A percentile compares a stretch with the other conserved stretches of the same genome.
Conservation (phyloP, 2,888 invertebrate species). For the Rosalia funebris region DNA sequence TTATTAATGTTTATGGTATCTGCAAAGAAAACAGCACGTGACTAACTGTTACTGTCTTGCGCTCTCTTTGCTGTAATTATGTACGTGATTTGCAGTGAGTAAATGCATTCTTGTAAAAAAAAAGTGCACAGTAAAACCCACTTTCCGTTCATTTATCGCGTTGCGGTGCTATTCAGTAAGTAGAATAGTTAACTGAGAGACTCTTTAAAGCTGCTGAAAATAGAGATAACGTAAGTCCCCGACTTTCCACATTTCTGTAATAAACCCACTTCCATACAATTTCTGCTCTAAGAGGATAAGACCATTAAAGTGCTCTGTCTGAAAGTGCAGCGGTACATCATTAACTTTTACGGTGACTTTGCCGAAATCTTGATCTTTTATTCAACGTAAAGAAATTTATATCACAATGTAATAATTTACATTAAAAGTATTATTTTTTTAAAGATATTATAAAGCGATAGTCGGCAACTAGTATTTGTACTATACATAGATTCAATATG, state of each 20-base stretch:
- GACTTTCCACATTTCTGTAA: conserved; percentile 12
- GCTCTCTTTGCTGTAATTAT: no score
- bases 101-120: conserved; percentile 4
- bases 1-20: no score
- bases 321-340: background rate
- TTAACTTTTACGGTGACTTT: background rate
- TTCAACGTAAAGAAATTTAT: background rate
- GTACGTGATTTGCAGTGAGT: no score
- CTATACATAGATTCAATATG: no score
- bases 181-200: conserved; percentile 9
- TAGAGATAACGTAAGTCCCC: conserved; percentile 18
- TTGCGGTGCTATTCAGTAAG: background rate
- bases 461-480: no score
- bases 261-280: conserved; percentile 10
- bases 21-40: no score
- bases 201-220: conserved; percentile 17
- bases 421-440: no score
- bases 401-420: no score
- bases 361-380: background rate
- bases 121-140: background rate
- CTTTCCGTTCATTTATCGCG: conserved; percentile 9
- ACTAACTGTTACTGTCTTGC: no score
- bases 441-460: no score
- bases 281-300: conserved; percentile 9
- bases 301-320: conserved; percentile 5